These are phyloP conservation scores for Drosophila asahinai DNA, from an alignment of 1,140 invertebrate genomes.

Conservation along the genomic window DNA sequence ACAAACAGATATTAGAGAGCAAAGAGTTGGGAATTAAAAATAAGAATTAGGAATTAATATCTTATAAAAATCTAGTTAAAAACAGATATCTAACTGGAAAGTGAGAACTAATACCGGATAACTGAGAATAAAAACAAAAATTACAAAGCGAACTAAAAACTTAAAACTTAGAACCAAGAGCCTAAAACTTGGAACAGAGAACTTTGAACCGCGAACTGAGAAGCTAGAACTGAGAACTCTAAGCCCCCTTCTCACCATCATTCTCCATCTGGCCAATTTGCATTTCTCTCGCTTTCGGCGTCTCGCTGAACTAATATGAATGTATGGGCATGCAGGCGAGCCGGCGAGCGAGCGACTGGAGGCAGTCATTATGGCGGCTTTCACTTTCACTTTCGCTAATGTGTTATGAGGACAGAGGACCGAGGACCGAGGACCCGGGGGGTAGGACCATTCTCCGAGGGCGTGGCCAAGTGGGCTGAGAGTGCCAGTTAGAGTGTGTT, in stretches of 20 bases:
- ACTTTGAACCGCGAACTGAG: neutral
- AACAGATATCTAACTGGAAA: neutral
- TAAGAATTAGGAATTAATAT: neutral
- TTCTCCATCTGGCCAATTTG: slow-evolving; percentile 28
- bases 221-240: neutral
- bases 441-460: slow-evolving; percentile 22
- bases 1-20: no score
- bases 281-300: slow-evolving; percentile 33
- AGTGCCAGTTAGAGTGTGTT: slow-evolving; percentile 54
- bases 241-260: slow-evolving; percentile 16
- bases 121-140: neutral
- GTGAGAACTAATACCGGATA: neutral
- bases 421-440: neutral
- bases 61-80: neutral
- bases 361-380: slow-evolving; percentile 81
- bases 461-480: slow-evolving; percentile 39
- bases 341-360: slow-evolving; percentile 62
- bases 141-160: neutral
- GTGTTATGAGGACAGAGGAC: slow-evolving; percentile 74
- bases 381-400: slow-evolving; percentile 82
- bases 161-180: neutral
- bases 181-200: neutral
- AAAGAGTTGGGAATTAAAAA: neutral
- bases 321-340: slow-evolving; percentile 67
- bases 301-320: slow-evolving; percentile 68